Percentiles rank a stretch among this genome's conserved stretches.
phyloP scores from a whole-genome alignment of 2,888 invertebrate genomes.

The Aspidiotus destructor region DNA sequence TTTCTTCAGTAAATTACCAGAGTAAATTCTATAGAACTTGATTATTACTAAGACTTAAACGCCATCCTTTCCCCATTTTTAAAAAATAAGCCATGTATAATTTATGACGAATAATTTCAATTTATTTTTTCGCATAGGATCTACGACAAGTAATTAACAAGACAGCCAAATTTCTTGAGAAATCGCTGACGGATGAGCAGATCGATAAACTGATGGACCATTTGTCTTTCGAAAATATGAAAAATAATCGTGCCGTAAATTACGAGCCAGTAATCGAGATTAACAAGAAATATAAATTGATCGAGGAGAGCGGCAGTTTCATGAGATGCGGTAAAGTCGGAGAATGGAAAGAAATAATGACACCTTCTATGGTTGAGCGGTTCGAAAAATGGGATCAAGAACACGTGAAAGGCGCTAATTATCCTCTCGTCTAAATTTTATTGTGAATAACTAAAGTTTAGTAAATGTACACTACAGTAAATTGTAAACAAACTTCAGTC shows the following conservation, averaged over 20 bases:
- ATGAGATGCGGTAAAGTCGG: slow-evolving; percentile 43
- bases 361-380: slow-evolving; percentile 40
- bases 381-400: slow-evolving; percentile 46
- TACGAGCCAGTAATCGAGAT: slow-evolving; percentile 43
- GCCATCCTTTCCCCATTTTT: no score
- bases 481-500: no score
- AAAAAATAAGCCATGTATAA: background rate
- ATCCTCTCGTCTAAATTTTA: slow-evolving; percentile 33
- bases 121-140: slow-evolving; percentile 40
- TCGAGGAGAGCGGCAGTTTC: slow-evolving; percentile 40
- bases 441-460: background rate
- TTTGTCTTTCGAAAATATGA: slow-evolving; percentile 50
- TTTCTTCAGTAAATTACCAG: no score
- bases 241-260: slow-evolving; percentile 51
- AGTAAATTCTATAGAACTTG: no score
- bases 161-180: slow-evolving; percentile 44
- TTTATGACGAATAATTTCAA: background rate
- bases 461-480: no score
- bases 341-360: slow-evolving; percentile 43
- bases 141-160: slow-evolving; percentile 43
- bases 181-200: slow-evolving; percentile 41
- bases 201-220: slow-evolving; percentile 43
- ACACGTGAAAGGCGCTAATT: slow-evolving; percentile 40
- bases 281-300: slow-evolving; percentile 40
- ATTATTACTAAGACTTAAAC: no score